Base-by-base conservation (phyloP, 2,113 vertebrate genomes). In the Gallinago jamesoni region DNA sequence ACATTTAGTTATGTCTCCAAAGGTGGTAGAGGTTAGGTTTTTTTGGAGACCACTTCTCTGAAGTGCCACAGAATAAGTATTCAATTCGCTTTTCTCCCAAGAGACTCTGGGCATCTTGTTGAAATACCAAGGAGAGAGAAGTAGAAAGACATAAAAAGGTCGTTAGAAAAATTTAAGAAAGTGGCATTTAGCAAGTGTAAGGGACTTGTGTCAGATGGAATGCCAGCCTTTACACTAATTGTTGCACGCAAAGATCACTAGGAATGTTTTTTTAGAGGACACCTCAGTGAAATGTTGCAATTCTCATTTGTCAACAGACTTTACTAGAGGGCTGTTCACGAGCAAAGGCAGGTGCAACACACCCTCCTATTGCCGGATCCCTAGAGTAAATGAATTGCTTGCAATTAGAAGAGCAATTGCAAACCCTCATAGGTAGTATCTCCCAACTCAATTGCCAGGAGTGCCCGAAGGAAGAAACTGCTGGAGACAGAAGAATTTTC, bases 41-140 rank as follows among this genome's bases (percentile, higher is more conserved):
- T 87, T 88, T 84, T 87, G 85, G 94, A 95, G 89, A 66, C 82
- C 74, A 60, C 73, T 70, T 91, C 97, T 98, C 97, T 96, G 94
- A 98, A 97, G 95, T 75, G 60, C 76, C 47, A 10, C 83, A 53
- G 92, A 93, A 33, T 84, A 93, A 97, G 94, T 50, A 91, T 96
- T 97, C 86, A 81, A 43, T 92, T 94, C 84, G 56, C 63, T 84
- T 70, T 77, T 60, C 73, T 96, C 97, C 95, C 91, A 24, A 56
- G 96, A 93, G 73, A 75, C 93, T 87, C 63, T 27, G 78, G 93
- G 85, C 19, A 91, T 96, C 90, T 55, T 74, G 80, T 91, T 92
- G 97, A 98, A 98, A 98, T 98, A 98, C 94, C 97, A 97, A 94
- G 55, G 75, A 89, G 68, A 83, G 74, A 79, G 70, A 88, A 89